phyloP scores from a whole-genome alignment of 2,888 invertebrate genomes.

The Lasioglossum malachurum region DNA sequence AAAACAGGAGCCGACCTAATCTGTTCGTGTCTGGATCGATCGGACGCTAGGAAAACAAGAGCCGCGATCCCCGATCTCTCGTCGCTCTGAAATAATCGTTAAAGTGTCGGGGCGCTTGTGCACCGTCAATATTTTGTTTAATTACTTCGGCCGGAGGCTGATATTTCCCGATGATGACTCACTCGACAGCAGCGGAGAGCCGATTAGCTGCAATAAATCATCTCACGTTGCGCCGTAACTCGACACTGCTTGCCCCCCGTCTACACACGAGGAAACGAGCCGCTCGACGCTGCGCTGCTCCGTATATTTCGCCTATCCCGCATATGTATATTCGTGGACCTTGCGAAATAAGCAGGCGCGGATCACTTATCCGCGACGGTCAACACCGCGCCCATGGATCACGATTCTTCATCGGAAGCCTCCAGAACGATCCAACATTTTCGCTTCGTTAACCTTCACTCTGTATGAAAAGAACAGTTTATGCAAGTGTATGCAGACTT shows the following conservation, averaged over 20 bases:
- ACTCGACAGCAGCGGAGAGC: slow-evolving; percentile 46
- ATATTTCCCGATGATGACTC: slow-evolving; percentile 57
- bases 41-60: background rate
- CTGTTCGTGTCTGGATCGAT: background rate
- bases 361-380: background rate
- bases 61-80: background rate
- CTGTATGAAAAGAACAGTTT: no score
- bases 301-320: background rate
- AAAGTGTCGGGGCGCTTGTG: background rate
- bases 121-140: slow-evolving; percentile 42
- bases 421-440: background rate
- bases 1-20: background rate
- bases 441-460: background rate
- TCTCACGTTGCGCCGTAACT: slow-evolving; percentile 64
- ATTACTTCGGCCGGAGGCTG: slow-evolving; percentile 38
- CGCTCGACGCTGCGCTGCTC: background rate
- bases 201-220: slow-evolving; percentile 64
- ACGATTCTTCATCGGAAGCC: background rate
- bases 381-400: background rate
- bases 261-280: slow-evolving; percentile 6
- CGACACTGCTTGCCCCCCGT: slow-evolving; percentile 44
- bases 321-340: background rate
- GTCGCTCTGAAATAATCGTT: slow-evolving; percentile 20
- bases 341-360: background rate
- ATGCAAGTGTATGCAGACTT: no score